phyloP scores from a whole-genome alignment of 2,888 invertebrate genomes.

The Rhagonycha fulva region DNA sequence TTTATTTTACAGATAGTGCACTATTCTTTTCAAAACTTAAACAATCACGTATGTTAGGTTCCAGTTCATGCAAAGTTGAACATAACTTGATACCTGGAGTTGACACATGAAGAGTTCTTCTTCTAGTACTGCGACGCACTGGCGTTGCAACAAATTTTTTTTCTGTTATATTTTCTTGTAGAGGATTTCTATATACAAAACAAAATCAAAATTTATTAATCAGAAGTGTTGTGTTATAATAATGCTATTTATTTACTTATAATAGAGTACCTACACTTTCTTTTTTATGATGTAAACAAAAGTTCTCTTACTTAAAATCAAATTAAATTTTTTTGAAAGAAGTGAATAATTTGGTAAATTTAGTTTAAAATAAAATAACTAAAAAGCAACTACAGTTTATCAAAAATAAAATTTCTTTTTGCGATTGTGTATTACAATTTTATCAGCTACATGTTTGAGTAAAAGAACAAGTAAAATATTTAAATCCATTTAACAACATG shows the following conservation, averaged over 20 bases:
- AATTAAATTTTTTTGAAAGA: too few species aligned
- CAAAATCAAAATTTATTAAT: neutral
- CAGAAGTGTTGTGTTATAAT: neutral
- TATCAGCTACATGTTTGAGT: neutral
- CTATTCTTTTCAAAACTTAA: neutral
- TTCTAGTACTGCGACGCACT: constrained; percentile 57
- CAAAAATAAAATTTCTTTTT: neutral
- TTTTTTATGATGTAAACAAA: neutral
- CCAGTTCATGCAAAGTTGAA: constrained; percentile 28
- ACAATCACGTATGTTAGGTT: neutral
- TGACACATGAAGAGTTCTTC: constrained; percentile 40
- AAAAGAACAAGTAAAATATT: neutral
- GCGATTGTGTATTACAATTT: neutral
- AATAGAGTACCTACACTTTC: neutral
- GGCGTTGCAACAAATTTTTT: constrained; percentile 56
- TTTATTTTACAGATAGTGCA: neutral
- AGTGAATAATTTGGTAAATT: neutral
- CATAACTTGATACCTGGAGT: constrained; percentile 43
- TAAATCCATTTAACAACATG: neutral
- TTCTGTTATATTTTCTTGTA: neutral
- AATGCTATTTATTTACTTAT: neutral
- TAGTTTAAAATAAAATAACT: neutral
- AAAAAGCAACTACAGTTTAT: neutral
- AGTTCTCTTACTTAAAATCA: too few species aligned
- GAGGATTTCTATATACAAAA: neutral